Base-by-base conservation (phyloP, 2,113 vertebrate genomes). In the Ciconia boyciana region DNA sequence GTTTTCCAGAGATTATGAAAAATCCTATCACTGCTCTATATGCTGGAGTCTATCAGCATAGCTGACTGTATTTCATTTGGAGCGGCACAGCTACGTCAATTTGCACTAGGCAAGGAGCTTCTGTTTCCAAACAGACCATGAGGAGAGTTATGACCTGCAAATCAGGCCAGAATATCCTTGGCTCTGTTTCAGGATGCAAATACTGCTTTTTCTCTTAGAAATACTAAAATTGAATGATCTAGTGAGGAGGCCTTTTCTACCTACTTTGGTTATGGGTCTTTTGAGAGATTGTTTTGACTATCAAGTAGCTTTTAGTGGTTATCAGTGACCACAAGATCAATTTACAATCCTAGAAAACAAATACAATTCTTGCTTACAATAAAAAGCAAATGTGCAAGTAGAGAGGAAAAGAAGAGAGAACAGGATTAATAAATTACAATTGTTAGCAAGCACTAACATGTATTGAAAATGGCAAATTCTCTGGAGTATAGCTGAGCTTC, bases 381-480 rank as follows among this genome's bases (percentile, higher is more conserved):
- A 93, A 95, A 93, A 96, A 90, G 64, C 32, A 94, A 95, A 96
- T 60, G 89, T 88, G 78, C 84, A 91, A 96, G 87, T 31, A 83
- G 87, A 77, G 58, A 88, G 75, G 48, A 93, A 94, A 94, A 93
- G 52, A 87, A 61, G 79, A 89, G 76, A 43, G 91, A 89, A 60
- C 6, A 34, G 52, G 93, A 97, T 96, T 97, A 97, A 97, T 96
- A 97, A 97, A 97, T 97, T 97, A 97, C 89, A 88, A 81, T 96
- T 97, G 91, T 97, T 91, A 95, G 93, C 87, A 43, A 95, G 95
- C 84, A 89, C 93, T 94, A 97, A 90, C 96, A 92, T 81, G 71
- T 91, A 97, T 95, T 1, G 8, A 94, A 97, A 96, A 86, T 88
- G 96, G 94, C 78, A 96, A 96, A 96, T 88, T 84, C 97, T 97